These are phyloP conservation scores for Lipophrys pholis DNA, from an alignment of 2,113 vertebrate genomes.

Conservation along the genomic window DNA sequence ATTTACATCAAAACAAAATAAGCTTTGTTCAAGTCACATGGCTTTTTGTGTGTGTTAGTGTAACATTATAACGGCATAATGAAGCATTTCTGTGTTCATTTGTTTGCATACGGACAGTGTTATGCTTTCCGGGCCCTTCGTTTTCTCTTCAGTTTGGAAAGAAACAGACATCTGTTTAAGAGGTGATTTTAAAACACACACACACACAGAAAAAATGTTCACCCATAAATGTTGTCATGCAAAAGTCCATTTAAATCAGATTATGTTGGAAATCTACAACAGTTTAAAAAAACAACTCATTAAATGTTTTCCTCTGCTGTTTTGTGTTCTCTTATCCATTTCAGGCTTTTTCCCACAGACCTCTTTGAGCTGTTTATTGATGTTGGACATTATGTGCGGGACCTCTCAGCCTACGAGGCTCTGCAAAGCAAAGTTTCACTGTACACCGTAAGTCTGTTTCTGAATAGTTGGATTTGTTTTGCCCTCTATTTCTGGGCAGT, in stretches of 20 bases:
- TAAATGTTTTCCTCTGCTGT: constrained; percentile 10
- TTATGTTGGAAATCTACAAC: constrained; percentile 1
- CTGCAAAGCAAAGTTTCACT: constrained; percentile 86
- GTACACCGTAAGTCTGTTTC: constrained; percentile 77
- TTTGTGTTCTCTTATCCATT: constrained; percentile 44
- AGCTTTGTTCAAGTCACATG: too few species aligned
- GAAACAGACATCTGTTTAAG: constrained; percentile 90
- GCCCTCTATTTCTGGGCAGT: neutral
- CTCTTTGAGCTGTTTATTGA: constrained; percentile 95
- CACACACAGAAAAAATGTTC: neutral
- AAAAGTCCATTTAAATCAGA: neutral
- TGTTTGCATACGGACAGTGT: constrained; percentile 77
- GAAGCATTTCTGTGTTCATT: neutral
- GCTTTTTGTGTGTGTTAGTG: too few species aligned
- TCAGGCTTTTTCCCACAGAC: constrained; percentile 88
- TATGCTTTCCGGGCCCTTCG: constrained; percentile 90
- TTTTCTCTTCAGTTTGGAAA: constrained; percentile 95
- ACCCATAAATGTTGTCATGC: neutral
- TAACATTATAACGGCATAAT: too few species aligned
- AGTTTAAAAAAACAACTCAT: neutral
- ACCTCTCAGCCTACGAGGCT: constrained; percentile 87
- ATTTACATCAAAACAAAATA: too few species aligned
- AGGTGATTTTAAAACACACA: constrained; percentile 77
- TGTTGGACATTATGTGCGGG: constrained; percentile 90
- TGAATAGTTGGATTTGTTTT: constrained; percentile 11